Evolutionary conservation across 2,888 invertebrate species (phyloP).

Genomic region (Conops quadrifasciatus): DNA sequence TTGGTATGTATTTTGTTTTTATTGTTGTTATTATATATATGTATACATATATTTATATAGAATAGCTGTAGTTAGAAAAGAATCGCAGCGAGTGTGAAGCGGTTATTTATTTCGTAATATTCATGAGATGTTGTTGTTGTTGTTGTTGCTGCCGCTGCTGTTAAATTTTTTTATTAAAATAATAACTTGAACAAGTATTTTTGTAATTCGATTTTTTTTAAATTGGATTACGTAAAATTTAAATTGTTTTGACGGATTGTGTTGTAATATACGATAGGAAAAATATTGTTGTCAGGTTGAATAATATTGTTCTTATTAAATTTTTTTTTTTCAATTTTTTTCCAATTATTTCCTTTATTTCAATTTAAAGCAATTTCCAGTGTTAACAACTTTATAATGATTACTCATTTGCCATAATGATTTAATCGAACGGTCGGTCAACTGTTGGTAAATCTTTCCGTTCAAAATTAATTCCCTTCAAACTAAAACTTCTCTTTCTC

Average conservation of each 20-base stretch:
- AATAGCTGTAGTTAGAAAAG: background rate
- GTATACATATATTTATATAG: background rate
- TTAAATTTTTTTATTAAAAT: too few species aligned
- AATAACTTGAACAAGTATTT: background rate
- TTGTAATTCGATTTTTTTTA: background rate
- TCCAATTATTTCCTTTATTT: too few species aligned
- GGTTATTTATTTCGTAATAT: background rate
- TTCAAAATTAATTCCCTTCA: background rate
- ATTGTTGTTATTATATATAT: slow-evolving; percentile 24
- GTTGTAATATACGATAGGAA: too few species aligned
- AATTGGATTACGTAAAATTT: slow-evolving; percentile 5
- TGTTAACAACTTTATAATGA: too few species aligned
- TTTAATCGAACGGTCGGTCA: too few species aligned
- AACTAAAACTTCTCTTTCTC: background rate
- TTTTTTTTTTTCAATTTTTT: too few species aligned
- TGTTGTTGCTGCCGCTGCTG: too few species aligned
- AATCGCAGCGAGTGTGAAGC: too few species aligned
- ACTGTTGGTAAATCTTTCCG: background rate
- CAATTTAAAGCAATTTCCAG: too few species aligned
- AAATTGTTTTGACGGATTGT: background rate
- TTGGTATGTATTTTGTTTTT: slow-evolving; percentile 40
- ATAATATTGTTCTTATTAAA: too few species aligned
- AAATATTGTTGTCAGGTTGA: background rate
- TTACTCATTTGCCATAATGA: too few species aligned
- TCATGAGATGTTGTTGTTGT: slow-evolving; percentile 26